Percentiles rank a stretch among this genome's conserved stretches.
Conservation (phyloP, 2,888 invertebrate genomes). For the Iselma pallidipennis region DNA sequence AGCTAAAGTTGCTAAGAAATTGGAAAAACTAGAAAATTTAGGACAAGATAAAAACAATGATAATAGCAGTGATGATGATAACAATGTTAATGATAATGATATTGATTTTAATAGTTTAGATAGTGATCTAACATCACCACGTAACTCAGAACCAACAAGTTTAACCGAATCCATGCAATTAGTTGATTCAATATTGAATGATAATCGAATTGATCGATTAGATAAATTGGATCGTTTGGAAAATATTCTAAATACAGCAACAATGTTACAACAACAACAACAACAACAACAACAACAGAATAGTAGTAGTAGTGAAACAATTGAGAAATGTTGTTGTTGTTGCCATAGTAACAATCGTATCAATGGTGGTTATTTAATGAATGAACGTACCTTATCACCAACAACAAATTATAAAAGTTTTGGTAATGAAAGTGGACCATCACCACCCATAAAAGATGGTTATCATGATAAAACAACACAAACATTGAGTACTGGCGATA, state of each 20-base stretch:
- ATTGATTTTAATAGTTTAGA: constrained; percentile 81
- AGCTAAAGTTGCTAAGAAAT: constrained; percentile 88
- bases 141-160: constrained; percentile 78
- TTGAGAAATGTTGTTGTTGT: constrained; percentile 55
- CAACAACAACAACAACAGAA: constrained; percentile 57
- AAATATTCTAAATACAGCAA: constrained; percentile 81
- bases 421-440: constrained; percentile 36
- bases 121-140: constrained; percentile 74
- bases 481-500: constrained; percentile 89
- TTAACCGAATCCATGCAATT: constrained; percentile 89
- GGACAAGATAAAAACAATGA: constrained; percentile 75
- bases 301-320: constrained; percentile 11
- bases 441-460: constrained; percentile 51
- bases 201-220: constrained; percentile 80
- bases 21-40: constrained; percentile 85
- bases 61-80: constrained; percentile 66
- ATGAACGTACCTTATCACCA: constrained; percentile 49
- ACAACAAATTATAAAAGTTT: constrained; percentile 45
- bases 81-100: constrained; percentile 67
- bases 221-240: constrained; percentile 87
- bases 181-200: constrained; percentile 82
- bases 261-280: constrained; percentile 66
- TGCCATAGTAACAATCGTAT: constrained; percentile 56
- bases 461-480: constrained; percentile 71
- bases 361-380: constrained; percentile 25